Percentiles rank a stretch among this genome's conserved stretches.
phyloP scores from a whole-genome alignment of 2,113 vertebrate genomes.

The Larimichthys crocea region DNA sequence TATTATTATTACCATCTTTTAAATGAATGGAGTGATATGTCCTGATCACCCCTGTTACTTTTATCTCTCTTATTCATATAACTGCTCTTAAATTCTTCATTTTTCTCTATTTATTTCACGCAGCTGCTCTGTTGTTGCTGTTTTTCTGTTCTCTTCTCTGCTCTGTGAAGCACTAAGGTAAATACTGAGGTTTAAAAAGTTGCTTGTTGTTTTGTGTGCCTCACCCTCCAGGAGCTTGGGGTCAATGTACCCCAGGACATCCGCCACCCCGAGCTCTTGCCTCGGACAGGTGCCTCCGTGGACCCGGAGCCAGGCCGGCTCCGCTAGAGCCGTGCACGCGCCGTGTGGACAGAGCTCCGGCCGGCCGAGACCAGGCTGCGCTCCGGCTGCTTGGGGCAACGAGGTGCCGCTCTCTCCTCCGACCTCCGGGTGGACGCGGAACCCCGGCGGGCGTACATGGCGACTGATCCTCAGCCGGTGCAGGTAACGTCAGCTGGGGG shows the following conservation, averaged over 20 bases:
- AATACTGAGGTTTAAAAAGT: too few relatives aligned
- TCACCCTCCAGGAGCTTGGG: constrained; percentile 91
- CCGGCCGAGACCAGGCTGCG: constrained; percentile 92
- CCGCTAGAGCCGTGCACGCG: constrained; percentile 93
- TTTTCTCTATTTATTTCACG: too few relatives aligned
- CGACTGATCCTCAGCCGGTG: too few relatives aligned
- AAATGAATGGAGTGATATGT: too few relatives aligned
- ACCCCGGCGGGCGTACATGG: constrained; percentile 91
- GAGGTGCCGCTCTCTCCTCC: constrained; percentile 88
- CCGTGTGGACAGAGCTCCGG: constrained; percentile 93
- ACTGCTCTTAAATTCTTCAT: too few relatives aligned
- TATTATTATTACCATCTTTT: too few relatives aligned
- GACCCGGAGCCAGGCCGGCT: constrained; percentile 94
- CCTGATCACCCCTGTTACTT: too few relatives aligned
- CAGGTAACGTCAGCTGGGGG: too few relatives aligned
- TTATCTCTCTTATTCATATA: too few relatives aligned
- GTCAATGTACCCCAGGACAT: constrained; percentile 92
- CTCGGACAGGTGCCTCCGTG: constrained; percentile 93
- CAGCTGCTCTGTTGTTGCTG: too few relatives aligned
- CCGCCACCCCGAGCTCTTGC: constrained; percentile 93
- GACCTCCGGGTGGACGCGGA: constrained; percentile 83
- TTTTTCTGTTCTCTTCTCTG: too few relatives aligned
- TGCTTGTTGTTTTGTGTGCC: constrained; percentile 27
- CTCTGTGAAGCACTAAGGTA: too few relatives aligned
- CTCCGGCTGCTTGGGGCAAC: constrained; percentile 93